Base-by-base conservation (phyloP, 2,888 invertebrate species). In the Ditylenchus weischeri region DNA sequence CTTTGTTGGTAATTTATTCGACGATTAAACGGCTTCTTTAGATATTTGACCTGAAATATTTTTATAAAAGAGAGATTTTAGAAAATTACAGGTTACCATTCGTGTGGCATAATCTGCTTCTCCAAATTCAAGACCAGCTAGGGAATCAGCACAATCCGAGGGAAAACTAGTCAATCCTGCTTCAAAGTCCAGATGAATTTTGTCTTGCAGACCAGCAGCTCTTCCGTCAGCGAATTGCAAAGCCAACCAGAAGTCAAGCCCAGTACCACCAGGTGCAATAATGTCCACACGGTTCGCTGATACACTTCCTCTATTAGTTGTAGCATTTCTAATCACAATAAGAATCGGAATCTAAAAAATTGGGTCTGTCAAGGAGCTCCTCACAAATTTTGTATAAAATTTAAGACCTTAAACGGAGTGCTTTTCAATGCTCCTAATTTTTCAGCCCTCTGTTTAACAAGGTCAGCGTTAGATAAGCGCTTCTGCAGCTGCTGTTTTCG, bases 151-250 rank as follows among this genome's bases (percentile, higher is more conserved):
- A 61, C 69, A 71, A 68, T 78, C 77, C 23, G 68, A 54, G 11
- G 78, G 78, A 58, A 74, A 78, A 15, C 59, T 64, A n/a, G 73
- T 62, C 15, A 65, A 48, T 11, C 62, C 68, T 13, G 75, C 68
- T 57, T 78, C 77, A 51, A 76, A 63, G 71, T 76, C 75, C 18
- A 75, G 73, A 1, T 74, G 68, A 29, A 65, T 51, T 38, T 77
- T 77, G 58, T 77, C 78, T n/a, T 70, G 64, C n/a, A 75, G 54
- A 10, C 79, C 79, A 48, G 71, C 72, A n/a, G 79, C 77, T 38
- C 72, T 71, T 10, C 74, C 78, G 23, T 72, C 73, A 13, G 70
- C 59, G 58, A 78, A 66, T 68, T 79, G 78, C 11, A 77, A 70
- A 11, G 76, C 69, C 10, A 78, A 64, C 79, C 79, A 79, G 10